Evolutionary conservation across 2,888 invertebrate genomes (phyloP), one percentile per base, ranked within the genome.

Genomic region (Cheilosia variabilis): DNA sequence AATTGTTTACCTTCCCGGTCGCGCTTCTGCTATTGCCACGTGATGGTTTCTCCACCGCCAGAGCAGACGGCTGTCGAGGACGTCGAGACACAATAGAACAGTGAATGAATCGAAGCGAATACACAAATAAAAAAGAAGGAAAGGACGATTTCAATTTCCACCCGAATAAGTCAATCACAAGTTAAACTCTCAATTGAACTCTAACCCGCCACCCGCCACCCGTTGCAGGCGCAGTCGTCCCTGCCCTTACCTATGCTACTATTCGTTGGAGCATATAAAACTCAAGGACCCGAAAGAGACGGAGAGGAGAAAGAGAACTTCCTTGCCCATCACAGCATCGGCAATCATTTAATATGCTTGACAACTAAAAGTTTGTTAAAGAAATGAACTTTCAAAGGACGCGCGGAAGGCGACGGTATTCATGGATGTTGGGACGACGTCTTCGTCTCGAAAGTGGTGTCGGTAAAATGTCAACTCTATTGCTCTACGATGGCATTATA

Each of bases 111-210:
- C 41, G 34, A 41, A 78, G 57, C 43, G 43, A 43, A 63, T n/a
- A 58, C 1, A 80, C 6, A 79, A 68, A 65, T 31, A 58, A 37
- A 52, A 55, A 41, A 41, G 19, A 58, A 66, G 58, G 57, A 72
- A 86, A 81, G 76, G 81, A 81, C 81, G 81, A 86, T 86, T 88
- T 87, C 87, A 87, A 87, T 87, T 88, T 88, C 87, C 87, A 87
- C 84, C 84, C 87, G 87, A 88, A 87, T 82, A 87, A 87, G 81
- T 88, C 87, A 88, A 88, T 87, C 87, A 88, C 71, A 87, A 78
- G 87, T 82, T 82, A 87, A 73, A 82, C 68, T 87, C 73, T 78
- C 87, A 87, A 87, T 87, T 82, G 87, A 87, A 82, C 87, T 87
- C 57, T 73, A 76, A 60, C 69, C 53, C 68, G 31, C 41, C 31